Percentiles rank a stretch among this genome's conserved stretches.
phyloP scores from a whole-genome alignment of 2,113 vertebrate species.

The Morphnarchus princeps region DNA sequence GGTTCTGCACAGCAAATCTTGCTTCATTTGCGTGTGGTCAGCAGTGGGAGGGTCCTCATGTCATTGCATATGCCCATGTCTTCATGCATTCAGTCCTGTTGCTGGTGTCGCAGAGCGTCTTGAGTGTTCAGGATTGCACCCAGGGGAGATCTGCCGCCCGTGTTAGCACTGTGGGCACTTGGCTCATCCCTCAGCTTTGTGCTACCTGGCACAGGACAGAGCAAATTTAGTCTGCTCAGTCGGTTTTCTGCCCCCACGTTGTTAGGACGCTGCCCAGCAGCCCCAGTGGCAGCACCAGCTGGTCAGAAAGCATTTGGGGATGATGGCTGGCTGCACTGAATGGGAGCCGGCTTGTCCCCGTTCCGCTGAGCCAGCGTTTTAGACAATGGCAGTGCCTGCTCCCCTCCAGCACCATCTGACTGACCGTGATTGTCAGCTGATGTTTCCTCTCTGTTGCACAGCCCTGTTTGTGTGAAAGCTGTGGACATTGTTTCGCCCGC shows the following conservation, averaged over 20 bases:
- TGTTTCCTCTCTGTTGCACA: not conserved
- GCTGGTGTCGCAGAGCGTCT: not conserved
- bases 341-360: not conserved
- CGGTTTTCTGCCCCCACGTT: fast-evolving
- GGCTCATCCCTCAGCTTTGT: not conserved
- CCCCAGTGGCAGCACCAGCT: not conserved
- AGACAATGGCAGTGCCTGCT: not conserved
- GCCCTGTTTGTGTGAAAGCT: not conserved
- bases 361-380: not conserved
- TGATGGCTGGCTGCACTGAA: not conserved
- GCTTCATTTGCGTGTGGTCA: not conserved
- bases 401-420: not conserved
- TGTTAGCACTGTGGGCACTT: fast-evolving
- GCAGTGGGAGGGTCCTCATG: not conserved
- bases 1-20: not conserved
- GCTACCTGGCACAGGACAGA: not conserved
- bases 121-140: not conserved
- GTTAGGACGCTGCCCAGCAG: not conserved
- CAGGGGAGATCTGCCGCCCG: not conserved
- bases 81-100: not conserved
- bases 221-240: fast-evolving
- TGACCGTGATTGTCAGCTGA: not conserved
- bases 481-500: not conserved
- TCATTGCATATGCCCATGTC: not conserved
- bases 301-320: not conserved